Base-by-base conservation (phyloP, 2,797 vertebrate species). In the Eulemur coronatus region DNA sequence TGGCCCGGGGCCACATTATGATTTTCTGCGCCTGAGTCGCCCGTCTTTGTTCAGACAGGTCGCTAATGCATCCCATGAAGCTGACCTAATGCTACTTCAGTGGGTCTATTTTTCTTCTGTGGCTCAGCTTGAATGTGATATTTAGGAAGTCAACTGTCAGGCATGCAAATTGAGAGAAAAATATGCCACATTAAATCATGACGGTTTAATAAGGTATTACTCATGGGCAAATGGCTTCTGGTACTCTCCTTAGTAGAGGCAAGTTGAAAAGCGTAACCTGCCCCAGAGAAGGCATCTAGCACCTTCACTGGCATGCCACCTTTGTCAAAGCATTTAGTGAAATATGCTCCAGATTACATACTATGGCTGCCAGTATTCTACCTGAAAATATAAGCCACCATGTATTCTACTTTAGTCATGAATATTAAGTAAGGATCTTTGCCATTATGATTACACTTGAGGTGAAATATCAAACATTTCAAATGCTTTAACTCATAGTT, bases 111-210 rank as follows among this genome's bases (percentile, higher is more conserved):
- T 97, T 97, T 85, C 89, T 98, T 97, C 96, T 65, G 48, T 24
- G n/a, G 95, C 94, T 97, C 73, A 20, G 92, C 84, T 67, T 70
- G 65, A 98, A 98, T 70, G 59, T 96, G 96, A 93, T 97, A 96
- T 94, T 97, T 97, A 97, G 93, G 84, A 98, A 98, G 92, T 89
- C 57, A 59, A 94, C 96, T 97, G 96, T 89, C 96, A 97, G 89
- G 85, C 97, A 98, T 91, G 94, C 82, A 98, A 98, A 98, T 33
- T 63, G 70, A 72, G 82, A 96, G 94, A 41, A 96, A 98, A 98
- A 96, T 75, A 38, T 96, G 95, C 95, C 96, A 96, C 65, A 82
- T 96, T 96, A 97, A 97, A 97, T 98, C 96, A 96, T 41, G 65
- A 97, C 9, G n/a, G 4, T 96, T 98, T 98, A 97, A 96, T 96